phyloP scores from a whole-genome alignment of 1,140 invertebrate species.

The Cydia strobilella region DNA sequence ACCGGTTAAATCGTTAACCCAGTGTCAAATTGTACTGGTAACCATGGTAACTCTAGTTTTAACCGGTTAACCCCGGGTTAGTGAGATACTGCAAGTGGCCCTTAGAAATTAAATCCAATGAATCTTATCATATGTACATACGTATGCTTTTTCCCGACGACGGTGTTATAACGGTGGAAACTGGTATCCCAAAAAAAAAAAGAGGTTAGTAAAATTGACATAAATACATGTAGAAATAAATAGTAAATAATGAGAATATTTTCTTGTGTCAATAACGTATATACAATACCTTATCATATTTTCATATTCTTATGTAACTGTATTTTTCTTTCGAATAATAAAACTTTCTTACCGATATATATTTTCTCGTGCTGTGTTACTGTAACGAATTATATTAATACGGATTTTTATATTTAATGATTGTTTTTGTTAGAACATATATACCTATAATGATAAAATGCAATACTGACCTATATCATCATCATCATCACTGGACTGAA shows the following conservation, averaged over 20 bases:
- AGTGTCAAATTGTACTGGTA: no score
- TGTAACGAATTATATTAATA: background rate
- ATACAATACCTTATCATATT: background rate
- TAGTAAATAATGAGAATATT: no score
- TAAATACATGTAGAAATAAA: background rate
- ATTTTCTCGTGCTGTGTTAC: slow-evolving; percentile 22
- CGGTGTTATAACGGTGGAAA: background rate
- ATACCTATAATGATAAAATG: background rate
- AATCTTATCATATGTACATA: background rate
- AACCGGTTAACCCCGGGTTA: no score
- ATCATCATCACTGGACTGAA: background rate
- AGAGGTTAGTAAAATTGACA: background rate
- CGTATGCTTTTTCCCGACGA: background rate
- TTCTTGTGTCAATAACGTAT: no score
- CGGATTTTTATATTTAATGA: background rate
- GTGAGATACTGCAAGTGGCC: no score
- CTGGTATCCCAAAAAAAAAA: background rate
- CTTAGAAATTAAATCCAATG: background rate
- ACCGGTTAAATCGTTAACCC: no score
- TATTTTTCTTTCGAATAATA: background rate
- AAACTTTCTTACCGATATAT: slow-evolving; percentile 2
- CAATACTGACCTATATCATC: background rate
- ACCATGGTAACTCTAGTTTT: no score
- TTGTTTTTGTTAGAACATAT: no score
- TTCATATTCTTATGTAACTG: background rate